Evolutionary conservation across 2,797 vertebrate species (phyloP).

Genomic region (Gymnothorax reevesii): DNA sequence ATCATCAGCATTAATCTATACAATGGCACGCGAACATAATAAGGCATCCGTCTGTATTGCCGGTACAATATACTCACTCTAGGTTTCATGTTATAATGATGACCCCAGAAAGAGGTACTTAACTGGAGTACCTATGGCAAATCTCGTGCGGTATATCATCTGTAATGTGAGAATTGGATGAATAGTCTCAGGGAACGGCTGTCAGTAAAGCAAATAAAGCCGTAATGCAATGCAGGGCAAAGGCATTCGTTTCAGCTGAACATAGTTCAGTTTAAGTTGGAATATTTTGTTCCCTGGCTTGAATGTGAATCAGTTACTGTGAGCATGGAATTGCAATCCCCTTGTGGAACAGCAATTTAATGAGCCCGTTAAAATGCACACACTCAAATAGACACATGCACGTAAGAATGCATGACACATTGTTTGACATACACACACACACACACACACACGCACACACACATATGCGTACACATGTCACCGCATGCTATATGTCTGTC

Average conservation of each 20-base stretch:
- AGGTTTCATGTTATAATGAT: slow-evolving; percentile 1
- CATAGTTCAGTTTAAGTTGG: slow-evolving; percentile 15
- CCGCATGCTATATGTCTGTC: neutral
- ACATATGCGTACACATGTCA: slow-evolving; percentile 13
- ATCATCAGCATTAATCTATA: neutral
- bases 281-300: neutral
- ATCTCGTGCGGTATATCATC: neutral
- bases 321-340: neutral
- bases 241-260: neutral
- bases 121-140: neutral
- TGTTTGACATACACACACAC: neutral
- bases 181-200: neutral
- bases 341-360: neutral
- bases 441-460: neutral
- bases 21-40: neutral
- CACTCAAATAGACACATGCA: neutral
- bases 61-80: neutral
- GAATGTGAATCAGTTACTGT: slow-evolving; percentile 8
- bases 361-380: neutral
- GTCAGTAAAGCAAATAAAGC: slow-evolving; percentile 10
- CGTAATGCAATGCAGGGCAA: slow-evolving; percentile 7
- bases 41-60: neutral
- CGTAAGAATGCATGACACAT: too few species aligned
- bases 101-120: slow-evolving; percentile 12
- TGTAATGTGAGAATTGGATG: neutral